Evolutionary conservation across 2,113 vertebrate genomes (phyloP).

Genomic region (Grantiella picta): DNA sequence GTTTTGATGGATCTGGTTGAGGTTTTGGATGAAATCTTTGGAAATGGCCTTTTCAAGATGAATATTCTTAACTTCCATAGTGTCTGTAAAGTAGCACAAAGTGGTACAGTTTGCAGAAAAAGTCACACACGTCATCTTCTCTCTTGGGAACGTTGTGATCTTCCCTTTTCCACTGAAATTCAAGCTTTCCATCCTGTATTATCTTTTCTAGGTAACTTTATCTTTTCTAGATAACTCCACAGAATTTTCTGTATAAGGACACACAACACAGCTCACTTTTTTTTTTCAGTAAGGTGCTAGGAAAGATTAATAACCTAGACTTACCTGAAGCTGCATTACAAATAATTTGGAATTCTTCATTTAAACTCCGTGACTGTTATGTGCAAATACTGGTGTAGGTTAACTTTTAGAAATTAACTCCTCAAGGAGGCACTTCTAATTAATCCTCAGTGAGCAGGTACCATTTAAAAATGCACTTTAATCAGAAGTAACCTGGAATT

Average conservation of each 20-base stretch:
- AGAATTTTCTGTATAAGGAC: not conserved
- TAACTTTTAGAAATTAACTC: not conserved
- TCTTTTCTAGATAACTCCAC: not conserved
- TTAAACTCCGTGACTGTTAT: not conserved
- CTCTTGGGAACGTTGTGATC: not conserved
- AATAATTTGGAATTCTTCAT: not conserved
- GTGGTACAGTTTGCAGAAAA: not conserved
- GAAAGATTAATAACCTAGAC: not conserved
- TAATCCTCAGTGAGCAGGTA: conserved; percentile 38
- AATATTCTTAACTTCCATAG: not conserved
- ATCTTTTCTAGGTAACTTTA: not conserved
- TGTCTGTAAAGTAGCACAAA: not conserved
- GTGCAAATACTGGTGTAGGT: not conserved
- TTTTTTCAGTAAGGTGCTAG: not conserved
- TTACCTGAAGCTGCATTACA: not conserved
- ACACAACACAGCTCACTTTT: no score
- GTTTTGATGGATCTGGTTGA: not conserved
- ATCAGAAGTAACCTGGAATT: conserved; percentile 48
- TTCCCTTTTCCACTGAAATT: not conserved
- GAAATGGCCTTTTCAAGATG: not conserved
- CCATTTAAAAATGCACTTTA: conserved; percentile 23
- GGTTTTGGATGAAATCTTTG: not conserved
- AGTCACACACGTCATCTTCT: not conserved
- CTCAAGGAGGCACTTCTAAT: conserved; percentile 3
- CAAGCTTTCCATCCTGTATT: not conserved